Percentiles rank a stretch among this genome's conserved stretches.
Conservation (phyloP, 1,140 invertebrate genomes). For the Eulimnadia texana region DNA sequence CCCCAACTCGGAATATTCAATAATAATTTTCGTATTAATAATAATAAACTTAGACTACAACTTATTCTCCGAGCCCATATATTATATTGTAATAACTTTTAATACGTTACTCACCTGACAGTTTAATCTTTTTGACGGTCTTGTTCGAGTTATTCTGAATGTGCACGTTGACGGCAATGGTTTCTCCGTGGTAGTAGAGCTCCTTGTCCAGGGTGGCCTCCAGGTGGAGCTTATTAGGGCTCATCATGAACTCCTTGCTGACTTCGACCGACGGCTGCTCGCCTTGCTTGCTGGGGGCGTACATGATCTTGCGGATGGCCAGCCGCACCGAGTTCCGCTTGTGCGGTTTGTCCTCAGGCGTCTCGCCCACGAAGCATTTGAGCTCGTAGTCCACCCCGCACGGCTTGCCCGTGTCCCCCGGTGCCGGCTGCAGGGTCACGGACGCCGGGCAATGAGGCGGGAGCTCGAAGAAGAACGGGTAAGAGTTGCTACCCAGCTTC, state of each 20-base stretch:
- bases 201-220: conserved; percentile 95
- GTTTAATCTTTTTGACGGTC: conserved; percentile 91
- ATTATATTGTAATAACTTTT: too few relatives aligned
- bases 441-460: conserved; percentile 70
- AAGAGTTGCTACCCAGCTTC: conserved; percentile 80
- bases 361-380: conserved; percentile 69
- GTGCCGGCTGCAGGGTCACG: conserved; percentile 70
- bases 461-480: conserved; percentile 75
- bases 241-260: conserved; percentile 91
- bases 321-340: conserved; percentile 58
- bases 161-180: conserved; percentile 82
- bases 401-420: conserved; percentile 75
- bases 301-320: conserved; percentile 76
- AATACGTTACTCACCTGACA: too few relatives aligned
- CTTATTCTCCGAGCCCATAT: too few relatives aligned
- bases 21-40: too few relatives aligned
- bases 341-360: conserved; percentile 63
- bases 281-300: conserved; percentile 69
- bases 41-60: too few relatives aligned
- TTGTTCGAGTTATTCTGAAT: conserved; percentile 96
- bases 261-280: conserved; percentile 90
- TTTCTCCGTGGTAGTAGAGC: conserved; percentile 91
- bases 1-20: too few relatives aligned
- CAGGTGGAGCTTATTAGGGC: conserved; percentile 82
- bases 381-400: conserved; percentile 82